Evolutionary conservation across 2,888 invertebrate genomes (phyloP).

Genomic region (Microchrysa polita): DNA sequence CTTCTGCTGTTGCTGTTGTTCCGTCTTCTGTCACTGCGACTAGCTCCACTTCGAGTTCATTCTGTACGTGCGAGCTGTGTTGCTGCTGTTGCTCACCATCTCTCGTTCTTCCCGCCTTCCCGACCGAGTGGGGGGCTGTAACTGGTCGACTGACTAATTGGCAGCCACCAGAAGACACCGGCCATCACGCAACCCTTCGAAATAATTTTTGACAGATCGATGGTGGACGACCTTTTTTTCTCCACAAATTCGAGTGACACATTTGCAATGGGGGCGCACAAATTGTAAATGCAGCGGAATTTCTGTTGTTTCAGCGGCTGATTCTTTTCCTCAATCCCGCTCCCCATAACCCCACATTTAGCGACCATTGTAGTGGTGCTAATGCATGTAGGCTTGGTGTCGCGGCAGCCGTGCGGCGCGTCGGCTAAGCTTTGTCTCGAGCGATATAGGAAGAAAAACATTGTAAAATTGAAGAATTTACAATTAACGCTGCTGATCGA

Average conservation of each 20-base stretch:
- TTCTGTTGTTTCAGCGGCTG: conserved; percentile 24
- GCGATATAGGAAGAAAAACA: conserved; percentile 29
- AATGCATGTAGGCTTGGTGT: conserved; percentile 19
- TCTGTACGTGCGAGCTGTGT: background rate
- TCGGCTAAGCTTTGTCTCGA: background rate
- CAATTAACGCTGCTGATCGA: conserved; percentile 1
- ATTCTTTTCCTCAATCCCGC: background rate
- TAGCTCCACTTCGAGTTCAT: background rate
- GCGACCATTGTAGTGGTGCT: conserved; percentile 15
- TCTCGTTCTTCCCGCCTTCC: no score
- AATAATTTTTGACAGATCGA: conserved; percentile 33
- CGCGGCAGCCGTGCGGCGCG: background rate
- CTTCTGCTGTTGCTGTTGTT: background rate
- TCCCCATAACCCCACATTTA: conserved; percentile 23
- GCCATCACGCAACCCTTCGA: background rate
- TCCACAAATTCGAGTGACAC: conserved; percentile 6
- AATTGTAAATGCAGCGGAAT: conserved; percentile 37
- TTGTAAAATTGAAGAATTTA: conserved; percentile 19
- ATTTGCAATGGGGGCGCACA: background rate
- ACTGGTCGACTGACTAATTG: background rate
- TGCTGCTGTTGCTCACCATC: no score
- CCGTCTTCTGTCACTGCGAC: background rate
- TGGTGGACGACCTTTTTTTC: conserved; percentile 17
- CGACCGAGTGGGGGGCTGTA: background rate
- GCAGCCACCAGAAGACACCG: no score